Evolutionary conservation across 2,113 vertebrate species (phyloP).

Genomic region (Bubalus kerabau): DNA sequence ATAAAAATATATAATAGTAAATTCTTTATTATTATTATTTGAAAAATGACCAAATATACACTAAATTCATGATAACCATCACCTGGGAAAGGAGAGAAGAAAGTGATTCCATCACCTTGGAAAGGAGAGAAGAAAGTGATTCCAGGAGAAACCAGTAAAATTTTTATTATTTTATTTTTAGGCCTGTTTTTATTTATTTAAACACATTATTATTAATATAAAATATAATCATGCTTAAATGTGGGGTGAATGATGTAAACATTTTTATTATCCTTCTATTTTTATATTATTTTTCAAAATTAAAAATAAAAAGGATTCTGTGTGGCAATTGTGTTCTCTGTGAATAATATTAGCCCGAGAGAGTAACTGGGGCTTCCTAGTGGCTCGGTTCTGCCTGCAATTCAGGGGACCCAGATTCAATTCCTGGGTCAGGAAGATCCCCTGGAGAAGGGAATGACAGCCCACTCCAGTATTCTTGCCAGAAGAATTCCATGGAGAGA

Average conservation of each 20-base stretch:
- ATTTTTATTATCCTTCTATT: background rate
- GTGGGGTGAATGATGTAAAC: background rate
- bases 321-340: background rate
- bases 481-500: rapidly evolving
- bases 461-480: background rate
- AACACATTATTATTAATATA: background rate
- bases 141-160: background rate
- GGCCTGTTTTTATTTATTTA: background rate
- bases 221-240: background rate
- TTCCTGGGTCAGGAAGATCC: background rate
- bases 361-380: background rate
- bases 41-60: background rate
- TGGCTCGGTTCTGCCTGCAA: background rate
- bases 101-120: background rate
- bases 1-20: background rate
- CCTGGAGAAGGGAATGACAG: background rate
- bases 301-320: background rate
- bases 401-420: background rate
- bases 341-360: background rate
- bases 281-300: background rate
- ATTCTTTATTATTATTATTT: background rate
- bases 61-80: background rate
- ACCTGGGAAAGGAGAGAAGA: background rate
- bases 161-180: background rate
- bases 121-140: background rate